Conservation (phyloP, 2,113 vertebrate species). For the Melanocharis versteri region DNA sequence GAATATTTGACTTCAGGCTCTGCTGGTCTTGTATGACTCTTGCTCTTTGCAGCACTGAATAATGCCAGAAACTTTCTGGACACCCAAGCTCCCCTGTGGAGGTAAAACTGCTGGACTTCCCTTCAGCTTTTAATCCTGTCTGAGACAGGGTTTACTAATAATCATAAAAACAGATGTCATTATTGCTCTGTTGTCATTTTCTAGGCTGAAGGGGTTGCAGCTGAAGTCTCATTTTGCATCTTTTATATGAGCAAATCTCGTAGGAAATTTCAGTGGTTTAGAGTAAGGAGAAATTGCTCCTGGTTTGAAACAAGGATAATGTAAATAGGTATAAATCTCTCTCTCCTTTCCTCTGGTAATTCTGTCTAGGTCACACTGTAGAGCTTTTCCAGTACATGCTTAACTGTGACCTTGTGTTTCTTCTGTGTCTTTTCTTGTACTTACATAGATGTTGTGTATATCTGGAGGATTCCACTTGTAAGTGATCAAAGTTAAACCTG, state of each 20-base stretch:
- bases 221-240: not conserved
- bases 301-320: conserved; percentile 22
- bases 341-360: conserved; percentile 17
- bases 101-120: not conserved
- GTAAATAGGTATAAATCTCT: conserved; percentile 19
- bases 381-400: conserved; percentile 5
- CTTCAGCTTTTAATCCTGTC: not conserved
- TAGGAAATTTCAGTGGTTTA: not conserved
- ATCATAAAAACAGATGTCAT: not conserved
- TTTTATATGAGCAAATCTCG: not conserved
- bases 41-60: not conserved
- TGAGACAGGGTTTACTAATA: not conserved
- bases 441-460: conserved; percentile 19
- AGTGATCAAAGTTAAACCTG: conserved; percentile 51
- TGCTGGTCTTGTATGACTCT: not conserved
- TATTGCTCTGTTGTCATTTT: not conserved
- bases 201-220: not conserved
- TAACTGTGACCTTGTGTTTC: conserved; percentile 43
- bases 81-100: not conserved
- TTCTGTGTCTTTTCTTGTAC: conserved; percentile 46
- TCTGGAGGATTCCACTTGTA: conserved; percentile 49
- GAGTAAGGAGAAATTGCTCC: not conserved
- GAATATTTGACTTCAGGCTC: not conserved
- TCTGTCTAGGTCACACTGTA: conserved; percentile 13
- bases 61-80: not conserved